phyloP scores from a whole-genome alignment of 2,888 invertebrate species.

The Ganaspis brasiliensis region DNA sequence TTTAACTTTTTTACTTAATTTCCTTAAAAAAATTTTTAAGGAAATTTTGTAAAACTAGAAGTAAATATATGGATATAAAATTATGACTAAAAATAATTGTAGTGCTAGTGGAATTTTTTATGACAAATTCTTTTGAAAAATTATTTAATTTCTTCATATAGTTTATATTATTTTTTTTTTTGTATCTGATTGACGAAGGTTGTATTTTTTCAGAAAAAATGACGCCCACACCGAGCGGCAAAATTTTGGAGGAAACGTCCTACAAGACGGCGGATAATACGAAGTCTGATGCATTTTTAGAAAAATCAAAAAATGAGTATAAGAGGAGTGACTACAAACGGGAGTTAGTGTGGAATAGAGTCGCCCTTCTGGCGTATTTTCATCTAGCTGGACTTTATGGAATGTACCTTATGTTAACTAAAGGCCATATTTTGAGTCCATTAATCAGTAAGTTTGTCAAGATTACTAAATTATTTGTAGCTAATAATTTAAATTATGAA shows the following conservation, averaged over 20 bases:
- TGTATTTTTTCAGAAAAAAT: conserved; percentile 20
- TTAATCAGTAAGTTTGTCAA: conserved; percentile 21
- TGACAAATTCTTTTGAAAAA: too few relatives aligned
- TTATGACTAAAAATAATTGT: too few relatives aligned
- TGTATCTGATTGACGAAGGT: too few relatives aligned
- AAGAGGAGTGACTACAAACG: conserved; percentile 79
- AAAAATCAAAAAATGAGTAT: conserved; percentile 60
- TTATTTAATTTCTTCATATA: too few relatives aligned
- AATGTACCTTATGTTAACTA: conserved; percentile 82
- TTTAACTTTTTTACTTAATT: too few relatives aligned
- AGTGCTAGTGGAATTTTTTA: too few relatives aligned
- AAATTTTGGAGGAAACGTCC: conserved; percentile 16
- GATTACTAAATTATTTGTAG: conserved; percentile 23
- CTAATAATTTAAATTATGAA: too few relatives aligned
- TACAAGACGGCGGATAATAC: conserved; percentile 21
- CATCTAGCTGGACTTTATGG: conserved; percentile 86
- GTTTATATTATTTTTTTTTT: too few relatives aligned
- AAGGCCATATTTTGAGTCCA: conserved; percentile 76
- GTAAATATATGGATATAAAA: too few relatives aligned
- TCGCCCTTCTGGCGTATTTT: conserved; percentile 87
- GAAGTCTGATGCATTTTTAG: conserved; percentile 50
- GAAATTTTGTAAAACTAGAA: too few relatives aligned
- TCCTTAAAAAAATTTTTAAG: too few relatives aligned
- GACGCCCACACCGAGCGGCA: conserved; percentile 29
- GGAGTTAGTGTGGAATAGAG: conserved; percentile 91